Percentiles rank a stretch among this genome's conserved stretches.
Evolutionary conservation across 2,113 vertebrate genomes (phyloP).

Genomic region (Gasterosteus aculeatus): DNA sequence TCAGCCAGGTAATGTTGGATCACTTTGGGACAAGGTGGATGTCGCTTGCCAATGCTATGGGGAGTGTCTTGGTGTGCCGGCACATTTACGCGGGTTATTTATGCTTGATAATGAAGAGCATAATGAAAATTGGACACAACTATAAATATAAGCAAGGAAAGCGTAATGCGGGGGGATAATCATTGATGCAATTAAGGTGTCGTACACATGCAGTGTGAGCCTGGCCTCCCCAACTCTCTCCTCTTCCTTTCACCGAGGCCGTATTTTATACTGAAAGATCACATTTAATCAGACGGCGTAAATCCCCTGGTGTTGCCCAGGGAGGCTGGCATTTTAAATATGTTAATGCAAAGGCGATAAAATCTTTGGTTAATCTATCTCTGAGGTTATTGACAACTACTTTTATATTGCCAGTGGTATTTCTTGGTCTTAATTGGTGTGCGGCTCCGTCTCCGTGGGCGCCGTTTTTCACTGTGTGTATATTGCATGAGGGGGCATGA

Average conservation of each 20-base stretch:
- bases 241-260: constrained; percentile 52
- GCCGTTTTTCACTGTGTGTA: constrained; percentile 10
- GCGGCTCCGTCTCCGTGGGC: background rate
- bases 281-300: constrained; percentile 72
- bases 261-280: constrained; percentile 71
- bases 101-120: constrained; percentile 83
- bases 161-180: constrained; percentile 79
- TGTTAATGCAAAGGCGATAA: constrained; percentile 70
- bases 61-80: constrained; percentile 67
- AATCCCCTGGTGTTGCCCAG: constrained; percentile 60
- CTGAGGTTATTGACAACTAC: constrained; percentile 54
- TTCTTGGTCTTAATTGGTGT: constrained; percentile 42
- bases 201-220: constrained; percentile 70
- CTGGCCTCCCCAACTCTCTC: constrained; percentile 58
- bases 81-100: constrained; percentile 85
- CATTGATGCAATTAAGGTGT: constrained; percentile 82
- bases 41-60: constrained; percentile 79
- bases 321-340: constrained; percentile 69
- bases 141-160: constrained; percentile 82
- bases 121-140: constrained; percentile 87
- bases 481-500: constrained; percentile 2
- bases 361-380: constrained; percentile 50
- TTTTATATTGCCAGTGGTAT: constrained; percentile 41
- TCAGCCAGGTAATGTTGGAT: constrained; percentile 82
- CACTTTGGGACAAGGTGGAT: constrained; percentile 80